These are phyloP conservation scores for Euura lappo DNA, from an alignment of 1,140 invertebrate species.

Conservation along the genomic window DNA sequence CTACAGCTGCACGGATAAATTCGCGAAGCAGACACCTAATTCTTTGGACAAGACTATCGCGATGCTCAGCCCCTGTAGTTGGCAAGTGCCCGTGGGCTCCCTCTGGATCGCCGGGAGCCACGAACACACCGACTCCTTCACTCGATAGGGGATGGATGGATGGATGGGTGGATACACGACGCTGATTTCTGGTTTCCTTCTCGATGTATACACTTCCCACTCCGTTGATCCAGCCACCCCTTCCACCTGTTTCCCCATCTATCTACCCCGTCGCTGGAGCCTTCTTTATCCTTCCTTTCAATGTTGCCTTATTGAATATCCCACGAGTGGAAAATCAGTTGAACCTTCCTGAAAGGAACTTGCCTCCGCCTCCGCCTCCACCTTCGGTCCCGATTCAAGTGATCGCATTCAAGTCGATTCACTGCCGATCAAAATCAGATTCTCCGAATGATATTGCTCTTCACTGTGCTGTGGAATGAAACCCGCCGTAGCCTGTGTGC, in stretches of 20 bases:
- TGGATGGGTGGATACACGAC: conserved; percentile 31
- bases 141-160: conserved; percentile 36
- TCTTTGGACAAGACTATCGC: conserved; percentile 42
- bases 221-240: not conserved
- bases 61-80: conserved; percentile 21
- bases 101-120: conserved; percentile 32
- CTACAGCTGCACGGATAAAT: not conserved
- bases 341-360: conserved; percentile 48
- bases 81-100: conserved; percentile 35
- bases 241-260: conserved; percentile 20
- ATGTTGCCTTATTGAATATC: conserved; percentile 58
- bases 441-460: conserved; percentile 8
- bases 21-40: not conserved
- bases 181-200: conserved; percentile 40
- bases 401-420: conserved; percentile 51
- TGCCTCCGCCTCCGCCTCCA: conserved; percentile 29
- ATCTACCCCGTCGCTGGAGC: conserved; percentile 24
- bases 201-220: conserved; percentile 26
- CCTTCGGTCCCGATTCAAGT: conserved; percentile 32
- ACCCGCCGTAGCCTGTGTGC: too few species aligned
- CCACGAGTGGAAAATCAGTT: conserved; percentile 61
- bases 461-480: too few species aligned
- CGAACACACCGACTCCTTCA: conserved; percentile 27
- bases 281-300: conserved; percentile 50
- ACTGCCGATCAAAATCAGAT: conserved; percentile 50